Percentiles rank a stretch among this genome's conserved stretches.
phyloP scores from a whole-genome alignment of 2,888 invertebrate species.

The Argyresthia albistria region DNA sequence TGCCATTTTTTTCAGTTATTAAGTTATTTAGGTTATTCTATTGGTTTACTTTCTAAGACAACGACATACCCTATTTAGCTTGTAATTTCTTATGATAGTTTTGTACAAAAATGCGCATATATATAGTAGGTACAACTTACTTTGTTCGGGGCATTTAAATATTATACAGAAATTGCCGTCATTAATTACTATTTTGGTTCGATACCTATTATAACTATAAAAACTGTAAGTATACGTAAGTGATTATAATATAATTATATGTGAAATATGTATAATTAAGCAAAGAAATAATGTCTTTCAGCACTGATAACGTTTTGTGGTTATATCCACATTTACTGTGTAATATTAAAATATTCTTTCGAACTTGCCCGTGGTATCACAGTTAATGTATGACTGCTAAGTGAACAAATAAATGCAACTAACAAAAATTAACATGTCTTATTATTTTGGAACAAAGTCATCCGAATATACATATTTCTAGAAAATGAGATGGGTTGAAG shows the following conservation, averaged over 20 bases:
- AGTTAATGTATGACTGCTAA: conserved; percentile 30
- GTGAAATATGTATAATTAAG: neutral
- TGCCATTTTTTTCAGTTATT: conserved; percentile 1
- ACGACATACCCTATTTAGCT: neutral
- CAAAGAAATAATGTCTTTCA: neutral
- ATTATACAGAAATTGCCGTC: no score
- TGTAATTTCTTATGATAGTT: neutral
- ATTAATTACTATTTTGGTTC: neutral
- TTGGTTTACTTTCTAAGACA: neutral
- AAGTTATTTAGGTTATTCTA: neutral
- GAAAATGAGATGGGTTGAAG: no score
- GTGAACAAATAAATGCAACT: conserved; percentile 36
- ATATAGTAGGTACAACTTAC: neutral
- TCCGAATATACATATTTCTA: no score
- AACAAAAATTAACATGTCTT: conserved; percentile 21
- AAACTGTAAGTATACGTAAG: no score
- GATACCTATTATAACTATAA: no score
- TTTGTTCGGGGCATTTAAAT: no score
- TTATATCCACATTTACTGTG: conserved; percentile 12
- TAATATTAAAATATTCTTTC: conserved; percentile 7
- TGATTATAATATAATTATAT: neutral
- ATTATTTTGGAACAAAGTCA: no score
- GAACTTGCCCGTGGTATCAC: conserved; percentile 15
- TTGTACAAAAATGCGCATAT: neutral
- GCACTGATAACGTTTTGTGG: neutral